Evolutionary conservation across 2,113 vertebrate species (phyloP).

Genomic region (Nothobranchius furzeri): DNA sequence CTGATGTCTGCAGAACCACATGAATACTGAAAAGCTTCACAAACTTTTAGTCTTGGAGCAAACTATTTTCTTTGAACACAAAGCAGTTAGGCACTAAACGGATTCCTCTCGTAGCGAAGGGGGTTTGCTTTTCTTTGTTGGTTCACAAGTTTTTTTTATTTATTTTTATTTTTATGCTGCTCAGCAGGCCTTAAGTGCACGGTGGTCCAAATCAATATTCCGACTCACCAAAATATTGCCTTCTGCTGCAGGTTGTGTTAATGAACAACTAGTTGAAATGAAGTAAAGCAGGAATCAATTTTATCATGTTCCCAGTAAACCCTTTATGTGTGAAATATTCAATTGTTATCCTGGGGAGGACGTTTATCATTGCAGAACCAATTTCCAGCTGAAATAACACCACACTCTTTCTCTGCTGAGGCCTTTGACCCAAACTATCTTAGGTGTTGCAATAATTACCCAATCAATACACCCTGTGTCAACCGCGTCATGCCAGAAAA

Average conservation of each 20-base stretch:
- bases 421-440: constrained; percentile 56
- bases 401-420: constrained; percentile 23
- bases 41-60: constrained; percentile 17
- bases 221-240: constrained; percentile 58
- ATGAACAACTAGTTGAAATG: constrained; percentile 59
- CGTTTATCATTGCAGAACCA: constrained; percentile 37
- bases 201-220: constrained; percentile 61
- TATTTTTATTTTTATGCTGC: constrained; percentile 51
- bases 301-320: constrained; percentile 52
- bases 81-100: constrained; percentile 48
- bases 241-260: constrained; percentile 49
- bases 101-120: constrained; percentile 41
- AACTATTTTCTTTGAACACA: constrained; percentile 39
- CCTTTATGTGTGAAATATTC: constrained; percentile 47
- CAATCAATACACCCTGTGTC: constrained; percentile 68
- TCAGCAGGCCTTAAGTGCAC: constrained; percentile 38
- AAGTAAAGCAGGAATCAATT: constrained; percentile 61
- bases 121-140: constrained; percentile 46
- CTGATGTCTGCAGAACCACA: constrained; percentile 6
- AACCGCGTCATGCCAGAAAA: constrained; percentile 66
- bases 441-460: constrained; percentile 67
- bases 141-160: constrained; percentile 56
- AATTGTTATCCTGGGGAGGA: constrained; percentile 36
- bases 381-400: constrained; percentile 44
- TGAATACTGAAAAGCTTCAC: constrained; percentile 34